Base-by-base conservation (phyloP, 2,113 vertebrate species). In the Nipponia nippon region DNA sequence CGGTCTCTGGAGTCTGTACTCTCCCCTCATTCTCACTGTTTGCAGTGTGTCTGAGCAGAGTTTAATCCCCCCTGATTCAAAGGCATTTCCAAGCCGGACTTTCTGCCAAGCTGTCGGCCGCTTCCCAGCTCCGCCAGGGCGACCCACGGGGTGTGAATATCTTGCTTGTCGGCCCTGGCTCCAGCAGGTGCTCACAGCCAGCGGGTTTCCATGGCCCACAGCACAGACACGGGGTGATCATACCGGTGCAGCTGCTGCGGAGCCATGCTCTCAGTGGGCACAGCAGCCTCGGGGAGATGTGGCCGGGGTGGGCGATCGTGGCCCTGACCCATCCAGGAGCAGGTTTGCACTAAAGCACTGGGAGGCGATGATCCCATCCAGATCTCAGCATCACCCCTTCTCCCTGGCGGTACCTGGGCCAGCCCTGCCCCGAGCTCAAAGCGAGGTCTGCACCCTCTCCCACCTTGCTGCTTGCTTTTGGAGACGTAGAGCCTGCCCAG, bases 261-360 rank as follows among this genome's bases (percentile, higher is more conserved):
- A 14, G 22, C 40, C 1, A 0, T 0, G 4, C 42, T 81, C 1
- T 1, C 38, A 22, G 34, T 0, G 0, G 36, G 38, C 78, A 32
- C 11, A 0, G 63, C 1, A 7, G 26, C 82, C 67, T 40, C 1
- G 1, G 56, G 34, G 55, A 69, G 81, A 69, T 0, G 0, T 3
- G 71, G 29, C 56, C 0, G 0, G 34, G 7, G 27, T 0, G 3
- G 69, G 25, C 0, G 0, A 59, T 38, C 0, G 0, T 0, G 34
- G 40, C 36, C 22, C 46, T 36, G 69, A 66, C 13, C 26, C 59
- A 65, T 27, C 38, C 2, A 0, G 46, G 32, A 21, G 50, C 0
- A 0, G 42, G 38, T 29, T 46, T 27, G 71, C 32, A 4, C 13
- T 15, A 5, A n/a, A 22, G n/a, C 0, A 1, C 1, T 4, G 53